phyloP scores from a whole-genome alignment of 2,113 vertebrate genomes.

The Pycnonotus jocosus region DNA sequence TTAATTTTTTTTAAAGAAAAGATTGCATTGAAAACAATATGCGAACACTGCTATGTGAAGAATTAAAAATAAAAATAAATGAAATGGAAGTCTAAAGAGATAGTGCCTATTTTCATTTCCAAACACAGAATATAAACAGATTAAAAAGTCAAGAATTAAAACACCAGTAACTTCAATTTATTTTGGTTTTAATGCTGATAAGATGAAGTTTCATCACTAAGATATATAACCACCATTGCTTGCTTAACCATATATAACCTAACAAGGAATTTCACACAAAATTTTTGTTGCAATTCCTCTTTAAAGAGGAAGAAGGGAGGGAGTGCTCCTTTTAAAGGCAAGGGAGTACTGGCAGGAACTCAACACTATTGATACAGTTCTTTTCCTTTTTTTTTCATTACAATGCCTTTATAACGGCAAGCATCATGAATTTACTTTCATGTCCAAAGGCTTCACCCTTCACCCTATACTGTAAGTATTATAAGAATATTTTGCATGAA shows the following conservation, averaged over 20 bases:
- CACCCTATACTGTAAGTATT: not conserved
- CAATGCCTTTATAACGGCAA: not conserved
- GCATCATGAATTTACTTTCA: not conserved
- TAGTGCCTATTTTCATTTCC: not conserved
- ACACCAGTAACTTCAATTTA: not conserved
- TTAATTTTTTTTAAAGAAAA: not conserved
- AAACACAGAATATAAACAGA: not conserved
- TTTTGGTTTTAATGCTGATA: not conserved
- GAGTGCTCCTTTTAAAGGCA: not conserved
- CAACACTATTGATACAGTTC: not conserved
- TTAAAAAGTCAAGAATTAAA: not conserved
- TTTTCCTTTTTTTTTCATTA: not conserved
- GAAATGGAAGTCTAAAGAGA: not conserved
- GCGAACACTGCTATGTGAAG: not conserved
- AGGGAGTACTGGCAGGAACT: not conserved
- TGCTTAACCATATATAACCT: not conserved
- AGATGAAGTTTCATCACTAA: not conserved
- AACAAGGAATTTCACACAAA: not conserved
- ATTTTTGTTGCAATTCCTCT: not conserved
- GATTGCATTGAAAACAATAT: not conserved
- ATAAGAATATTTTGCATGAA: not conserved
- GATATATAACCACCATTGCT: not conserved
- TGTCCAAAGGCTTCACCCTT: not conserved
- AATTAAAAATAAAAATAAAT: not conserved
- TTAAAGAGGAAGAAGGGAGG: not conserved